Base-by-base conservation (phyloP, 1,140 invertebrate species). In the Drosophila prosaltans region DNA sequence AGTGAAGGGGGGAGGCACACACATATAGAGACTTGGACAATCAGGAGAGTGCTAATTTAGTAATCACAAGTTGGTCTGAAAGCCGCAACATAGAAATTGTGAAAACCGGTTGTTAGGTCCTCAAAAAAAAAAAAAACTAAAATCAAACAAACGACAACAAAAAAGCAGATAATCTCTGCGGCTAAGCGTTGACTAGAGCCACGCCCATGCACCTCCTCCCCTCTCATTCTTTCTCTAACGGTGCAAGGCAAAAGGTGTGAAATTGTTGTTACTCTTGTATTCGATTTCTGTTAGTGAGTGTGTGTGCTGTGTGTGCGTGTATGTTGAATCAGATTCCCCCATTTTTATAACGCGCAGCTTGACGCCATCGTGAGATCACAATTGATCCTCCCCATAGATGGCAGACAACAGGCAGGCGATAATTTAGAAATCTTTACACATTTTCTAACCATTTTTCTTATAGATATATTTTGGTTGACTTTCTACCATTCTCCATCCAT, bases 21-120 rank as follows among this genome's bases (percentile, higher is more conserved):
- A 16, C 16, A 16, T 16, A 16, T 16, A 16, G 16, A 36, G 6
- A 26, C 68, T 54, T 59, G 57, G 75, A 65, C 81, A 86, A 85
- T 78, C 82, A 86, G 82, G 82, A 86, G 82, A 85, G 82, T 85
- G 82, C 82, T 85, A 85, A 85, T 85, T 85, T 85, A 86, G 83
- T 70, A 86, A 86, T 85, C 82, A 85, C 82, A 85, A 85, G 82
- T 76, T 68, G 65, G 74, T 54, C 21, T 61, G 61, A 48, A 60
- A 66, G 74, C 24, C 30, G 21, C 66, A 54, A 41, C 63, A 48
- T 78, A 78, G 60, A 73, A 78, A 74, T 61, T 48, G 4, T 40
- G 59, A 51, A 45, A 85, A 85, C 81, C 81, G 71, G 81, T 85
- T 85, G 43, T 51, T 58, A 69, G 78, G 77, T 85, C 81, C 81